phyloP scores from a whole-genome alignment of 2,888 invertebrate species.

The Cerastoderma edule region DNA sequence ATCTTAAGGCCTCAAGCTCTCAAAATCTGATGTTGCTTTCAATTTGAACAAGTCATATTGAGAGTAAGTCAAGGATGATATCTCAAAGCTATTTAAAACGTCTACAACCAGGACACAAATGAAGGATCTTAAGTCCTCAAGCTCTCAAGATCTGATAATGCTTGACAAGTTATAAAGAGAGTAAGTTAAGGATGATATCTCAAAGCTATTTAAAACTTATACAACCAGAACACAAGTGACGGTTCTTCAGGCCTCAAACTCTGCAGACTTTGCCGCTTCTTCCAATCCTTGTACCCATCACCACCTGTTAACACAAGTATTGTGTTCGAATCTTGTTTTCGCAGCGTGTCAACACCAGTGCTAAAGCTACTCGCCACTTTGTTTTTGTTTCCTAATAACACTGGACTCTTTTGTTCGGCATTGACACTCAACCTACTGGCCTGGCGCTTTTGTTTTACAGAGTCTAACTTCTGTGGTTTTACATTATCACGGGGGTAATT shows the following conservation, averaged over 20 bases:
- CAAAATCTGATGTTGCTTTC: no score
- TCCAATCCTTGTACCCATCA: constrained; percentile 80
- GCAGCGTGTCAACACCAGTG: constrained; percentile 53
- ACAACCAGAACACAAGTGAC: constrained; percentile 75
- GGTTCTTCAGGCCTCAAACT: constrained; percentile 70
- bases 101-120: no score
- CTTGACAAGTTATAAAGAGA: no score
- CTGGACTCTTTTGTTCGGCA: not conserved
- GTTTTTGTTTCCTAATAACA: constrained; percentile 1
- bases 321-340: constrained; percentile 70
- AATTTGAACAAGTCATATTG: no score
- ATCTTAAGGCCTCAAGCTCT: no score
- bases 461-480: constrained; percentile 7
- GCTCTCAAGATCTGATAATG: no score
- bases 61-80: no score
- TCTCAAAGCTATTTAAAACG: no score
- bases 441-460: constrained; percentile 12
- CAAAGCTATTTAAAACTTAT: constrained; percentile 68
- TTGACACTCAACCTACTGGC: not conserved
- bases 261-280: constrained; percentile 49
- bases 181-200: no score
- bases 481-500: not conserved
- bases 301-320: constrained; percentile 80
- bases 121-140: no score
- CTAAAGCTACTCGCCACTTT: constrained; percentile 47